These are phyloP conservation scores for Resseliella maxima DNA, from an alignment of 2,888 invertebrate genomes.

Conservation along the genomic window DNA sequence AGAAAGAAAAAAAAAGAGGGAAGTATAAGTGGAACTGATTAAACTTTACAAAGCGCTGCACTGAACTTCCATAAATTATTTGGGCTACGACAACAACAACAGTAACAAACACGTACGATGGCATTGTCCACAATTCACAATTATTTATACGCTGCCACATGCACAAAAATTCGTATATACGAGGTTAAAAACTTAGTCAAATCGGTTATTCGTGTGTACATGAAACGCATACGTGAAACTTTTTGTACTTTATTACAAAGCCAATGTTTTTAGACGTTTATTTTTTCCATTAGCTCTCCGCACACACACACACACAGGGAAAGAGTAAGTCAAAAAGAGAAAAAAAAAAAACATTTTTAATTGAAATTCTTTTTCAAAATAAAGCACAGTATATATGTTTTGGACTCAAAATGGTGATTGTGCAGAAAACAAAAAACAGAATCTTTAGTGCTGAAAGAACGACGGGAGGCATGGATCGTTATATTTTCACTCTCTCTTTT, in stretches of 20 bases:
- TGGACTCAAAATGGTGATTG: background rate
- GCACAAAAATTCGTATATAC: slow-evolving; percentile 25
- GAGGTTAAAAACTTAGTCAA: background rate
- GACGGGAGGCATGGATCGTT: background rate
- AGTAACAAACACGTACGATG: background rate
- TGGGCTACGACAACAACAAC: background rate
- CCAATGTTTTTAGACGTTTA: slow-evolving; percentile 31
- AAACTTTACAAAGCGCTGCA: slow-evolving; percentile 38
- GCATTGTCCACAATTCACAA: slow-evolving; percentile 41
- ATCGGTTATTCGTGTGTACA: background rate
- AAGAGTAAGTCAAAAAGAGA: too few species aligned
- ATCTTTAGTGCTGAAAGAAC: background rate
- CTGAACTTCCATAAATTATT: background rate
- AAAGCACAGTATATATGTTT: background rate
- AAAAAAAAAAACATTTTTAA: background rate
- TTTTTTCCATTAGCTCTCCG: background rate
- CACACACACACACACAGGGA: too few species aligned
- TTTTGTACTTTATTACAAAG: slow-evolving; percentile 35
- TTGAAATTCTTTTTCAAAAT: slow-evolving; percentile 30
- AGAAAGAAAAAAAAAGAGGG: background rate
- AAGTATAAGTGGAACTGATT: slow-evolving; percentile 26
- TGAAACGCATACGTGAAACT: slow-evolving; percentile 41
- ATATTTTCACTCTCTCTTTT: background rate
- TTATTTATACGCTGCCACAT: slow-evolving; percentile 43
- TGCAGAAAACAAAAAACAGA: background rate